Percentiles rank a stretch among this genome's conserved stretches.
Conservation (phyloP, 2,888 invertebrate genomes). For the Onchidella celtica region DNA sequence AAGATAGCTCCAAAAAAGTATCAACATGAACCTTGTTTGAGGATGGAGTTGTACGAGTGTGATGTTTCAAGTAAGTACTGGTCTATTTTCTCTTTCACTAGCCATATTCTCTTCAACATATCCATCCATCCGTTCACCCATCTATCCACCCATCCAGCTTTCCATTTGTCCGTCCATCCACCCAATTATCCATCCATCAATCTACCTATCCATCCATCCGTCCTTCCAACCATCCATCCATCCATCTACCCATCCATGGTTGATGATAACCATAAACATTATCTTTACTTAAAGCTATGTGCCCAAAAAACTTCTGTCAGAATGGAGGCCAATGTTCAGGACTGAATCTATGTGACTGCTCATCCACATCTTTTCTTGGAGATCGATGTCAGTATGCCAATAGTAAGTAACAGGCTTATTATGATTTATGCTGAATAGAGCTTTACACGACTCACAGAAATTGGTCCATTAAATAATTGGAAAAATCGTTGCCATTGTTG, state of each 20-base stretch:
- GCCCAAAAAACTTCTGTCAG: constrained; percentile 11
- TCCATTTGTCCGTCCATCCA: too few relatives aligned
- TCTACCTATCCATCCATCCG: too few relatives aligned
- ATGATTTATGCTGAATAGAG: neutral
- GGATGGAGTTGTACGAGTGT: constrained; percentile 27
- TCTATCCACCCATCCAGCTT: too few relatives aligned
- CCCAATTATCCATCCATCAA: too few relatives aligned
- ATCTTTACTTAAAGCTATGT: constrained; percentile 12
- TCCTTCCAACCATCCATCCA: too few relatives aligned
- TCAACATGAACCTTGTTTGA: constrained; percentile 17
- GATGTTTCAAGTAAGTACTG: constrained; percentile 3
- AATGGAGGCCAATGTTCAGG: constrained; percentile 17
- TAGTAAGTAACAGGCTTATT: neutral
- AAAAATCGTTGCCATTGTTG: too few relatives aligned
- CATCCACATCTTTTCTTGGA: constrained; percentile 24
- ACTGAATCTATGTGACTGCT: constrained; percentile 17
- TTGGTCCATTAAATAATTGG: too few relatives aligned
- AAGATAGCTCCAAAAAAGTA: constrained; percentile 14
- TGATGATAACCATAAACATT: too few relatives aligned
- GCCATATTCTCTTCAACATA: too few relatives aligned
- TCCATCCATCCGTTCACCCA: too few relatives aligned
- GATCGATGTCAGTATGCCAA: constrained; percentile 21
- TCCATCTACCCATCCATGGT: too few relatives aligned
- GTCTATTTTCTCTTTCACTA: neutral
- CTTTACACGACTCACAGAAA: too few relatives aligned